Percentiles rank a stretch among this genome's conserved stretches.
Conservation (phyloP, 2,113 vertebrate genomes). For the Heterotilapia buettikoferi region DNA sequence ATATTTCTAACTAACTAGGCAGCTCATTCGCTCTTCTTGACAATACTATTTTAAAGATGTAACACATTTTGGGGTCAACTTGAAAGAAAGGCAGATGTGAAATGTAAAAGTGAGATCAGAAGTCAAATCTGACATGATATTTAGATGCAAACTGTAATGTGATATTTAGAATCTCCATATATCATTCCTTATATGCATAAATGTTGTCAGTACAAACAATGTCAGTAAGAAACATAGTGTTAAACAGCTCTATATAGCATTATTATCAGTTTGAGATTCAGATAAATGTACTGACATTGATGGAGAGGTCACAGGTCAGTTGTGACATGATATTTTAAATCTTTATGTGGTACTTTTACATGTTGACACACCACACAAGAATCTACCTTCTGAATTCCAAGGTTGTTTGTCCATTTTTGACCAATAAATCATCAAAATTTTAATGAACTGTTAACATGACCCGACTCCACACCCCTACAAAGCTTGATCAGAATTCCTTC, state of each 20-base stretch:
- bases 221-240: not conserved
- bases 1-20: accelerated
- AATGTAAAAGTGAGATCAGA: not conserved
- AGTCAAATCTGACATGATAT: not conserved
- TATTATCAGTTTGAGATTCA: not conserved
- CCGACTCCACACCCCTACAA: not conserved
- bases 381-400: not conserved
- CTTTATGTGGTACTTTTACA: not conserved
- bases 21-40: too few relatives aligned
- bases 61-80: not conserved
- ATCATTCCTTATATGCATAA: not conserved
- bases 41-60: not conserved
- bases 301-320: not conserved
- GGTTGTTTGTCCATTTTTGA: not conserved
- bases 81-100: not conserved
- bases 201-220: not conserved
- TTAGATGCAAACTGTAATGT: not conserved
- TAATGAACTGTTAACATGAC: not conserved
- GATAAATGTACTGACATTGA: not conserved
- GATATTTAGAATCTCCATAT: not conserved
- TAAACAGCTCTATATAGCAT: not conserved
- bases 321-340: not conserved
- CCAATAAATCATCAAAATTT: accelerated
- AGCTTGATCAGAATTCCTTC: not conserved
- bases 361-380: not conserved